A percentile compares a stretch with the other conserved stretches of the same genome.
These are phyloP conservation scores for Clinocottus analis DNA, from an alignment of 2,113 vertebrate species.

Conservation along the genomic window DNA sequence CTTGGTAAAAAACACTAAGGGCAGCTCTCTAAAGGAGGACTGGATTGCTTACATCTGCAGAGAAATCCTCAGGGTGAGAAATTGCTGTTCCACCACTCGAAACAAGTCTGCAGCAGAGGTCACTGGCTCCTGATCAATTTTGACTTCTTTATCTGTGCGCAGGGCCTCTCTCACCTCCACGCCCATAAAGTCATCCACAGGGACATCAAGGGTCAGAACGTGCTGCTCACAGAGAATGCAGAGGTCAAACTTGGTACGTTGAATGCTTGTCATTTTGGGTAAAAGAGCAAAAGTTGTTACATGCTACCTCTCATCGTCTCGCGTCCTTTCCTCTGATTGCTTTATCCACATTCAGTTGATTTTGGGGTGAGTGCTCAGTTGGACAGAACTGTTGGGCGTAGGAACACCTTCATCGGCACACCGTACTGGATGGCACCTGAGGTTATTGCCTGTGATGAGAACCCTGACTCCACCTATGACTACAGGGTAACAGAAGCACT, in stretches of 20 bases:
- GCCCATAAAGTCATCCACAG: conserved; percentile 94
- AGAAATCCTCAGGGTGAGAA: conserved; percentile 90
- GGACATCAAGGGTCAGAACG: conserved; percentile 96
- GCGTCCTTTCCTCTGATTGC: not conserved
- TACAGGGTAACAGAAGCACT: conserved; percentile 84
- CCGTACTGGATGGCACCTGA: conserved; percentile 97
- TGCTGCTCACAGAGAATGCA: conserved; percentile 92
- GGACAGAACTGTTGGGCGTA: conserved; percentile 91
- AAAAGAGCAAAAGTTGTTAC: not conserved
- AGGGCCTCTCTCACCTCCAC: conserved; percentile 94
- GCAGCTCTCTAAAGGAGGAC: conserved; percentile 92
- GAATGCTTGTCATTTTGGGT: not conserved
- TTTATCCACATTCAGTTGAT: conserved; percentile 83
- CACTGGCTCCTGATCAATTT: not conserved
- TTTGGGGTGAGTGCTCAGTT: conserved; percentile 95
- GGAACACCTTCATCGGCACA: conserved; percentile 95
- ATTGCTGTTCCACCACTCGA: not conserved
- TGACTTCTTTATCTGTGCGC: conserved; percentile 41
- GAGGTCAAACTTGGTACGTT: conserved; percentile 93
- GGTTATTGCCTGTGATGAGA: conserved; percentile 95
- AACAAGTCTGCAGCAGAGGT: not conserved
- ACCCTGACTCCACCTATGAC: conserved; percentile 94
- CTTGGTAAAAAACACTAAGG: conserved; percentile 94
- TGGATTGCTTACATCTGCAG: conserved; percentile 95
- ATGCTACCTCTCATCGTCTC: not conserved